Evolutionary conservation across 1,140 invertebrate species (phyloP).

Genomic region (Brachionus koreanus): DNA sequence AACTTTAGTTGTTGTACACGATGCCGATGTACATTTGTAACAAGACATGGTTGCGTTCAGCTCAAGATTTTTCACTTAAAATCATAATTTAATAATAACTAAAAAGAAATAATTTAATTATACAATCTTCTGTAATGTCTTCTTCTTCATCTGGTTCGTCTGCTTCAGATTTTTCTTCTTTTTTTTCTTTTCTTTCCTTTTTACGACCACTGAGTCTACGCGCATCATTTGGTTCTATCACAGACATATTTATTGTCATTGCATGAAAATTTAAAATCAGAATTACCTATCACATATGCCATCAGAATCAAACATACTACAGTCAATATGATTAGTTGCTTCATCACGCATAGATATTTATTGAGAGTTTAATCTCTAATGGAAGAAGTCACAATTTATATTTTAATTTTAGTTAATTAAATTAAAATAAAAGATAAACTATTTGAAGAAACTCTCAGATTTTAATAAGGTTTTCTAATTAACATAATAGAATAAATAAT

Average conservation of each 20-base stretch:
- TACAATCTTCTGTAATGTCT: conserved; percentile 17
- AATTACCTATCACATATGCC: not conserved
- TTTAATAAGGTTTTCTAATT: not conserved
- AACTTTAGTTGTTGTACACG: not conserved
- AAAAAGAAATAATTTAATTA: too few species aligned
- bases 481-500: not conserved
- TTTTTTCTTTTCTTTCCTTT: conserved; percentile 11
- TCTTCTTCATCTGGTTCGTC: not conserved
- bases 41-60: not conserved
- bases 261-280: not conserved
- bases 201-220: not conserved
- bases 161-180: not conserved
- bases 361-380: not conserved
- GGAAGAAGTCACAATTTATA: too few species aligned
- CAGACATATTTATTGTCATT: not conserved
- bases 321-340: not conserved
- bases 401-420: too few species aligned
- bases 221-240: not conserved
- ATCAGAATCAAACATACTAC: not conserved
- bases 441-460: not conserved
- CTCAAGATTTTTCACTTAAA: conserved; percentile 28
- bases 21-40: not conserved
- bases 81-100: not conserved
- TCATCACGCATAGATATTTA: not conserved
- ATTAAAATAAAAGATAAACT: not conserved